phyloP scores from a whole-genome alignment of 64 coral and sea anemone species.

The Pachyseris speciosa region DNA sequence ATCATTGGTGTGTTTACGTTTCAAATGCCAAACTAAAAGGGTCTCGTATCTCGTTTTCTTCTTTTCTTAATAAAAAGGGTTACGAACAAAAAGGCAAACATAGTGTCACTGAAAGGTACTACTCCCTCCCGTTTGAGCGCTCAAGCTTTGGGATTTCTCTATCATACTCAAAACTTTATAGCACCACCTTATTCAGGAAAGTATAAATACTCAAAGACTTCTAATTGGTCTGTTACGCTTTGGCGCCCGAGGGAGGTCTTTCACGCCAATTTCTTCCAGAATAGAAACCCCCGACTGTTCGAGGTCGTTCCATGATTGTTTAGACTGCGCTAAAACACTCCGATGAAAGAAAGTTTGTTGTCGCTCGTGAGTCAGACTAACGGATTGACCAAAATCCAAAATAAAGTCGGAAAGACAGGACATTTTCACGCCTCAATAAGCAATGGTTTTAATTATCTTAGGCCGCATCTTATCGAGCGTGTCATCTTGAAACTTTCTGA shows the following conservation, averaged over 20 bases:
- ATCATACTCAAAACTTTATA: no score
- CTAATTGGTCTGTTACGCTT: no score
- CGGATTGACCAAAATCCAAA: background rate
- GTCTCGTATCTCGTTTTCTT: no score
- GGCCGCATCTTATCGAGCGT: background rate
- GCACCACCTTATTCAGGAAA: no score
- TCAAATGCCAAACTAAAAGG: background rate
- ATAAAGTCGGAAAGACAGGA: background rate
- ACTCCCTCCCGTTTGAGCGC: no score
- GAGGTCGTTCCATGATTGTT: background rate
- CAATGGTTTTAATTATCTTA: background rate
- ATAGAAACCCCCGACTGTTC: background rate
- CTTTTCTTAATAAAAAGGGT: no score
- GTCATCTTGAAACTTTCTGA: background rate
- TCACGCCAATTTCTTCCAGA: no score
- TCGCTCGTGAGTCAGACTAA: background rate
- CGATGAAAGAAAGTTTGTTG: constrained; percentile 12
- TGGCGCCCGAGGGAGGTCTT: no score
- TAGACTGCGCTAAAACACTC: background rate
- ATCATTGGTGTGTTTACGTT: background rate
- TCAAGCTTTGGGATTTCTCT: no score
- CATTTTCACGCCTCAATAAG: background rate
- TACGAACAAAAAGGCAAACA: background rate
- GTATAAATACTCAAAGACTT: no score
- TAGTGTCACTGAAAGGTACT: no score